These are phyloP conservation scores for Aphodius granarius DNA, from an alignment of 2,888 invertebrate genomes.

Conservation along the genomic window DNA sequence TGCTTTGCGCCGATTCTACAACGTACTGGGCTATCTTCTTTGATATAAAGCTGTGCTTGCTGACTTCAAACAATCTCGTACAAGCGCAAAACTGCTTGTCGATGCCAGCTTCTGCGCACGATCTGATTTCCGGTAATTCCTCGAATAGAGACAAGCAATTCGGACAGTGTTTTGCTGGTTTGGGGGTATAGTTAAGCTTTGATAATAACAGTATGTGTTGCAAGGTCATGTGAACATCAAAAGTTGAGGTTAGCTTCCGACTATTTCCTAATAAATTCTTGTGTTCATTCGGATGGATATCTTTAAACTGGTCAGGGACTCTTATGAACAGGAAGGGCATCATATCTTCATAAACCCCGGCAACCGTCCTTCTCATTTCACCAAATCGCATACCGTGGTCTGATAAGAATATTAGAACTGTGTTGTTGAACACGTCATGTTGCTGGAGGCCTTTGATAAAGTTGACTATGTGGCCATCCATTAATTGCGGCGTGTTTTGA, in stretches of 20 bases:
- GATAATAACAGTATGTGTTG: constrained; percentile 64
- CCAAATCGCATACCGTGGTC: constrained; percentile 83
- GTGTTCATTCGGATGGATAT: constrained; percentile 59
- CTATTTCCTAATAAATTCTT: constrained; percentile 64
- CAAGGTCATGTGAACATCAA: constrained; percentile 75
- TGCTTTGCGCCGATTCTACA: constrained; percentile 43
- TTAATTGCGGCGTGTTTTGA: constrained; percentile 66
- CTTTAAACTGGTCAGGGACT: constrained; percentile 65
- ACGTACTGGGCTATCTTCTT: constrained; percentile 57
- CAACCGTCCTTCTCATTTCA: constrained; percentile 63
- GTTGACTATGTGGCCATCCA: constrained; percentile 64
- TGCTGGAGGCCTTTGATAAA: constrained; percentile 64
- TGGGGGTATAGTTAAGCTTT: constrained; percentile 42
- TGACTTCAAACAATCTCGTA: constrained; percentile 55
- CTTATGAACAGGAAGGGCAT: constrained; percentile 73
- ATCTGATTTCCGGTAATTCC: constrained; percentile 59
- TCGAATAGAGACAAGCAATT: constrained; percentile 66
- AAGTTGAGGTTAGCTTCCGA: constrained; percentile 72
- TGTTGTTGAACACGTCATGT: constrained; percentile 61
- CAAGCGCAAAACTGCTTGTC: constrained; percentile 76
- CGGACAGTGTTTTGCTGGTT: constrained; percentile 59
- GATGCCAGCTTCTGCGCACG: constrained; percentile 69
- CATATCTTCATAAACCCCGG: constrained; percentile 79
- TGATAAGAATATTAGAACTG: constrained; percentile 73
- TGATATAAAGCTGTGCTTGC: constrained; percentile 55